Conservation (phyloP, 2,113 vertebrate species). For the Vombatus ursinus region DNA sequence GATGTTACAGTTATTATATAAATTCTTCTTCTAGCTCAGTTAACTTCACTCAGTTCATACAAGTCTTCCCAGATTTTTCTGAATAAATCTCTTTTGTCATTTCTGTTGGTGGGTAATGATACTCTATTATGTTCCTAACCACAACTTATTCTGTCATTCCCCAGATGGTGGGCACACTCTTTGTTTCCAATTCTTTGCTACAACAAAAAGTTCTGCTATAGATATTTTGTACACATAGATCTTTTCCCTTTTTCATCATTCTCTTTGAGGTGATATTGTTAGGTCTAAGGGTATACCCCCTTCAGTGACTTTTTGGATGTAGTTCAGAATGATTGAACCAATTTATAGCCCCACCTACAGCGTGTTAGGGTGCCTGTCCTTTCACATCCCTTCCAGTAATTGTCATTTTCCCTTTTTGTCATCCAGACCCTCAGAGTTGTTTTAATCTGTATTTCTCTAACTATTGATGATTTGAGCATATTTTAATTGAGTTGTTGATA, state of each 20-base stretch:
- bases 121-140: background rate
- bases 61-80: background rate
- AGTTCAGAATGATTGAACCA: background rate
- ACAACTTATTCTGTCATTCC: background rate
- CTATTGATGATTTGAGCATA: background rate
- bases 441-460: background rate
- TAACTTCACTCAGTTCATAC: background rate
- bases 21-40: background rate
- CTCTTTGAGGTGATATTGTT: too few species aligned
- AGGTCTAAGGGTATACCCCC: too few species aligned
- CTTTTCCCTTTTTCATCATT: too few species aligned
- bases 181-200: background rate
- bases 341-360: background rate
- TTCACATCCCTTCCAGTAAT: background rate
- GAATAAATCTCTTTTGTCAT: background rate
- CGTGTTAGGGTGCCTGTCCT: background rate
- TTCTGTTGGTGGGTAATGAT: background rate
- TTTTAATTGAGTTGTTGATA: background rate
- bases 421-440: background rate
- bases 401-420: background rate
- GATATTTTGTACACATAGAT: background rate
- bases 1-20: background rate
- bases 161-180: too few species aligned
- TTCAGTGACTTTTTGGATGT: background rate
- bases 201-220: background rate